These are phyloP conservation scores for Heliconius nattereri DNA, from an alignment of 1,140 invertebrate species.

Conservation along the genomic window DNA sequence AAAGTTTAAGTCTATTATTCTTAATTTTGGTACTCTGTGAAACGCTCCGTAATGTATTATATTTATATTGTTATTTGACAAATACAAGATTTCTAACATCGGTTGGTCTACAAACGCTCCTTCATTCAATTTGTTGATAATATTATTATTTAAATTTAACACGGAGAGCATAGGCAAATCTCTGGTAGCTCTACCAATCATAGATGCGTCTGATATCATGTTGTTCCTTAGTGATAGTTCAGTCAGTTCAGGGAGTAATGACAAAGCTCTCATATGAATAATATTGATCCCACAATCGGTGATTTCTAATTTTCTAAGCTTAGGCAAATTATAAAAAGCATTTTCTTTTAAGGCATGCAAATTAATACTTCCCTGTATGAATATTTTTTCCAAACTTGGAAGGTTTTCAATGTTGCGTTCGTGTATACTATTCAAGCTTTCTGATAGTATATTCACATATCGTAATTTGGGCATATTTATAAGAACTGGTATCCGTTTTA, in stretches of 20 bases:
- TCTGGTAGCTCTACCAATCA: conserved; percentile 88
- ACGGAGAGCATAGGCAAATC: conserved; percentile 87
- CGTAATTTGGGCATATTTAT: conserved; percentile 84
- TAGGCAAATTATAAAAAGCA: conserved; percentile 87
- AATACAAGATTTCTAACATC: conserved; percentile 85
- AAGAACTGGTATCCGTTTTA: conserved; percentile 87
- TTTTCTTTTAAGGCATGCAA: conserved; percentile 86
- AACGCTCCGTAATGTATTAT: conserved; percentile 90
- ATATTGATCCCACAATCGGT: conserved; percentile 89
- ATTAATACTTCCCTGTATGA: conserved; percentile 86
- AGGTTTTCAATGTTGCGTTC: conserved; percentile 87
- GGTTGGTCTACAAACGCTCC: conserved; percentile 91
- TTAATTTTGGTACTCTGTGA: conserved; percentile 87
- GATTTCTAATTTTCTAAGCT: conserved; percentile 88
- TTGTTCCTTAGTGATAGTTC: conserved; percentile 88
- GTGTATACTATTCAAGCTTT: conserved; percentile 85
- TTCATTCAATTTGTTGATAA: conserved; percentile 86
- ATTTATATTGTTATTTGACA: conserved; percentile 88
- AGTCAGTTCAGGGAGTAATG: conserved; percentile 86
- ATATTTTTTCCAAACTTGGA: conserved; percentile 87
- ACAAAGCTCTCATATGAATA: conserved; percentile 89
- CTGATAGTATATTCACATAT: conserved; percentile 87
- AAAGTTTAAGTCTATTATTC: conserved; percentile 88
- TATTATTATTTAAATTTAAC: conserved; percentile 87
- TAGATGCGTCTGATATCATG: conserved; percentile 87